Conservation (phyloP, 2,797 vertebrate genomes). For the Diglossa cyanea region DNA sequence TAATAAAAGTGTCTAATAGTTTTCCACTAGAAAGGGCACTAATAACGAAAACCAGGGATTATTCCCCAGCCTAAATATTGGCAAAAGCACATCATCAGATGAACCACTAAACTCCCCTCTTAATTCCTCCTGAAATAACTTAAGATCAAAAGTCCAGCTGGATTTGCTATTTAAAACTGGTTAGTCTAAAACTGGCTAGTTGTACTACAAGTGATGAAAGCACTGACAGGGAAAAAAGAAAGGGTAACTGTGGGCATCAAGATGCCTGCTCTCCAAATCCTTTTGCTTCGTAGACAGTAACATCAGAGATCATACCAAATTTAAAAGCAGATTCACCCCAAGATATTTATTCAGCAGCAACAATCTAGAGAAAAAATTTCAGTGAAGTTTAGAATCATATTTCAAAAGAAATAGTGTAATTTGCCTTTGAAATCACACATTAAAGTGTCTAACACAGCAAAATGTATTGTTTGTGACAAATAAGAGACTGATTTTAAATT, state of each 20-base stretch:
- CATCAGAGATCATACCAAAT: not conserved
- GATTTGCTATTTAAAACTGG: not conserved
- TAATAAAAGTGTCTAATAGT: not conserved
- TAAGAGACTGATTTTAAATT: not conserved
- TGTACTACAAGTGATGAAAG: not conserved
- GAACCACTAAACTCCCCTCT: not conserved
- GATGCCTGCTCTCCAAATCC: not conserved
- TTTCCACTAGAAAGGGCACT: not conserved
- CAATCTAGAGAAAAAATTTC: not conserved
- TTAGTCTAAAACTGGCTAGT: not conserved
- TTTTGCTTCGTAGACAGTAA: not conserved
- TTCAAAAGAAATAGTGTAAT: not conserved
- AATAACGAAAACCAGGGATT: not conserved
- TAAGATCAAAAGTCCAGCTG: not conserved
- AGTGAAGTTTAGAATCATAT: not conserved
- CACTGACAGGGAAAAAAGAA: not conserved
- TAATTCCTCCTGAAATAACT: not conserved
- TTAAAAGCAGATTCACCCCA: not conserved
- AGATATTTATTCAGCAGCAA: not conserved
- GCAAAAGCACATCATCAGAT: not conserved
- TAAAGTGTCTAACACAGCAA: not conserved
- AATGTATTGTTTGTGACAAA: not conserved
- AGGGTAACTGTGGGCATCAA: not conserved
- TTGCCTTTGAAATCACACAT: not conserved
- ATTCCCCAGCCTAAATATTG: not conserved